Percentiles rank a stretch among this genome's conserved stretches.
Evolutionary conservation across 2,888 invertebrate genomes (phyloP).

Genomic region (Limulus polyphemus): DNA sequence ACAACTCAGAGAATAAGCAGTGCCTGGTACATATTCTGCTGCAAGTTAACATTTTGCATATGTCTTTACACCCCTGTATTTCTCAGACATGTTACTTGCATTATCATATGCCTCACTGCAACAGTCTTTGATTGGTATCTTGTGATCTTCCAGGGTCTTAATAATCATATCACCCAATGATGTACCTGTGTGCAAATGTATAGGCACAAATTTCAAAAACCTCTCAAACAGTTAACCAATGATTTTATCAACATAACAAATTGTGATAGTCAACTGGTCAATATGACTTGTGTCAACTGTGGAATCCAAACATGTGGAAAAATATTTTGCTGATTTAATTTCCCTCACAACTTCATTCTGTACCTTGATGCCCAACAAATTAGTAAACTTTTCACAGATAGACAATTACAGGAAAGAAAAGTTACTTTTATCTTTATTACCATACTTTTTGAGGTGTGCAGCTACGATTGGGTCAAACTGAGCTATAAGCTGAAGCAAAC

Average conservation of each 20-base stretch:
- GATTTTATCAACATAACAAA: constrained; percentile 28
- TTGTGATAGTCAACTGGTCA: constrained; percentile 31
- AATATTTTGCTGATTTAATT: constrained; percentile 28
- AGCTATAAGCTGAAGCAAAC: too few relatives aligned
- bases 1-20: neutral
- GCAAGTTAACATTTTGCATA: neutral
- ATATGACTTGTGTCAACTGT: constrained; percentile 26
- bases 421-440: too few relatives aligned
- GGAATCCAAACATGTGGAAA: constrained; percentile 27
- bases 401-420: neutral
- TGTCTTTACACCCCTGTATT: neutral
- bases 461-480: too few relatives aligned
- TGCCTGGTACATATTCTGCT: neutral
- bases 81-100: constrained; percentile 1
- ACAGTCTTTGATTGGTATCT: neutral
- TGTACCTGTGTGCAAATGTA: neutral
- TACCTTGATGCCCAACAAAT: constrained; percentile 30
- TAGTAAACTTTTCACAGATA: constrained; percentile 32
- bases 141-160: neutral
- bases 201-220: constrained; percentile 3
- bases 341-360: constrained; percentile 28
- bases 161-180: neutral
- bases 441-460: too few relatives aligned
- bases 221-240: constrained; percentile 2
- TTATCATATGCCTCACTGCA: neutral